Conservation (phyloP, 2,888 invertebrate species). For the Oscheius sp. region DNA sequence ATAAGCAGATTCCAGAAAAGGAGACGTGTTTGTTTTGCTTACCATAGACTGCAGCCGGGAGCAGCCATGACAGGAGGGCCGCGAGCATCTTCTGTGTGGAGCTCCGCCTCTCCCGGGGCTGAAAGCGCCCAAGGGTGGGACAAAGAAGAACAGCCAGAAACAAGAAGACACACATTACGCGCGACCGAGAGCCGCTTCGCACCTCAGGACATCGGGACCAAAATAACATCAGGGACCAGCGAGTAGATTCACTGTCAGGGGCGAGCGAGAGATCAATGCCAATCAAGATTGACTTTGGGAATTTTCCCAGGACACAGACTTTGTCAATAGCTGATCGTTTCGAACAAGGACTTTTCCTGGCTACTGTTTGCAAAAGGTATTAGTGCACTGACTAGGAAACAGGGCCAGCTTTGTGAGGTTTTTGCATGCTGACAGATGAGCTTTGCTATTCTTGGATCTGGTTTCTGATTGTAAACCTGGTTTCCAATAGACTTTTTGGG, state of each 20-base stretch:
- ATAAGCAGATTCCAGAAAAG: not conserved
- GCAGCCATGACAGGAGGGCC: slow-evolving; percentile 36
- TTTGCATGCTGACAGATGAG: too few species aligned
- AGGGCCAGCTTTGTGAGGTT: too few species aligned
- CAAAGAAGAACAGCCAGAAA: slow-evolving; percentile 40
- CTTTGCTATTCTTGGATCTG: too few species aligned
- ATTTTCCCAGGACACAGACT: too few species aligned
- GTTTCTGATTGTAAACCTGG: too few species aligned
- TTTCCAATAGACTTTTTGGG: too few species aligned
- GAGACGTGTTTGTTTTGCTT: slow-evolving; percentile 18
- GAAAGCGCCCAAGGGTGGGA: slow-evolving; percentile 29
- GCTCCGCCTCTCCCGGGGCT: slow-evolving; percentile 12
- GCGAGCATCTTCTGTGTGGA: slow-evolving; percentile 34
- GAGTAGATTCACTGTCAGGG: too few species aligned
- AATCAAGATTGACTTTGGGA: too few species aligned
- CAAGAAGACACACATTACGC: slow-evolving; percentile 39
- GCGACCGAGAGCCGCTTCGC: slow-evolving; percentile 26
- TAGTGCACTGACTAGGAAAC: too few species aligned
- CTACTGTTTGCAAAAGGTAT: too few species aligned
- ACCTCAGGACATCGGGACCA: slow-evolving; percentile 12
- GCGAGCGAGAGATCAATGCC: not conserved
- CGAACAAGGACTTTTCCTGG: too few species aligned
- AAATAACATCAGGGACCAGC: slow-evolving; percentile 9
- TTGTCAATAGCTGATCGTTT: too few species aligned
- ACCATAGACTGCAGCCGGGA: slow-evolving; percentile 34